These are phyloP conservation scores for Eristalis intricaria DNA, from an alignment of 2,888 invertebrate species.

Conservation along the genomic window DNA sequence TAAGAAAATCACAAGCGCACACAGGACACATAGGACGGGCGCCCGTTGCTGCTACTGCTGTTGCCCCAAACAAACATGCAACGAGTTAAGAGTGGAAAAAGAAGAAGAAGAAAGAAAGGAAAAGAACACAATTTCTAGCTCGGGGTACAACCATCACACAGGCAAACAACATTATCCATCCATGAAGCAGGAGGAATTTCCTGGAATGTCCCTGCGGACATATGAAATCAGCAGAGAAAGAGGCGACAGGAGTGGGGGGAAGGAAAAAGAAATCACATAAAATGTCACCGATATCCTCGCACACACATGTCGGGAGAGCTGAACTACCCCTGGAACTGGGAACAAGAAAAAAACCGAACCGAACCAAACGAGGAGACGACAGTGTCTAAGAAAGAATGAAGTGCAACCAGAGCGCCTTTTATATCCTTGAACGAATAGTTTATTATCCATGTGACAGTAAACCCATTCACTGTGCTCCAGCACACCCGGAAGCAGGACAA, in stretches of 20 bases:
- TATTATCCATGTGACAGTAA: constrained; percentile 67
- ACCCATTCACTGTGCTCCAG: constrained; percentile 16
- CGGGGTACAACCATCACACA: constrained; percentile 21
- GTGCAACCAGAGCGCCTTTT: constrained; percentile 41
- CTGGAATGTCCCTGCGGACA: constrained; percentile 32
- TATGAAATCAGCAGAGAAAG: background rate
- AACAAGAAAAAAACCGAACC: too few species aligned
- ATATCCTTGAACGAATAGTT: constrained; percentile 67
- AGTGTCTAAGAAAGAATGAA: background rate
- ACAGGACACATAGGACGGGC: constrained; percentile 2
- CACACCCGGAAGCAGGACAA: constrained; percentile 9
- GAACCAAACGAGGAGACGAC: constrained; percentile 19
- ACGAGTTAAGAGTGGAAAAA: background rate
- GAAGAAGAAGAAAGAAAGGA: background rate
- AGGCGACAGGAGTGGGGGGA: background rate
- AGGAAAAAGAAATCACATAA: constrained; percentile 4
- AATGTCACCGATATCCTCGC: constrained; percentile 25
- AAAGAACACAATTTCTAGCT: constrained; percentile 43
- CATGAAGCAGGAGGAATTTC: constrained; percentile 2
- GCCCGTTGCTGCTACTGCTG: background rate
- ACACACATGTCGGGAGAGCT: background rate
- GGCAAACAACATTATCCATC: constrained; percentile 57
- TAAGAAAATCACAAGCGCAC: constrained; percentile 23
- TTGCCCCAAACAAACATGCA: background rate
- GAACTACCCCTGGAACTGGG: background rate